These are phyloP conservation scores for Trigoniulus corallinus DNA, from an alignment of 1,140 invertebrate genomes.

Conservation along the genomic window DNA sequence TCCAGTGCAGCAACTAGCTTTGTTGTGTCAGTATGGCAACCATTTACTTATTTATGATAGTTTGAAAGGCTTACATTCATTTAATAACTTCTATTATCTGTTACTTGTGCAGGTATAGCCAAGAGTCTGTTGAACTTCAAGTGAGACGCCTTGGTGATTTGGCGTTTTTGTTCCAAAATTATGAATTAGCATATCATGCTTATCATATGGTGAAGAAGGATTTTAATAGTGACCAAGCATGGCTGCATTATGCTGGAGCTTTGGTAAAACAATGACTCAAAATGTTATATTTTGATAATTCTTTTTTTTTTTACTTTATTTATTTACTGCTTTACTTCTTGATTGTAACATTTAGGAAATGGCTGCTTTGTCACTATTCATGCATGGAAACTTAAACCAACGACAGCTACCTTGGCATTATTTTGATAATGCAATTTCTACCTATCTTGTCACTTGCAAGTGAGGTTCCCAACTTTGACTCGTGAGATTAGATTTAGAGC, in stretches of 20 bases:
- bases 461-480: conserved; percentile 24
- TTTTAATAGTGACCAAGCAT: conserved; percentile 88
- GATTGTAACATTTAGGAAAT: conserved; percentile 44
- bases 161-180: conserved; percentile 91
- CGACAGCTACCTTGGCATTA: conserved; percentile 47
- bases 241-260: conserved; percentile 90
- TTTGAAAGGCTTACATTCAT: not conserved
- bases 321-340: not conserved
- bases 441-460: conserved; percentile 77
- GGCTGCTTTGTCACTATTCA: conserved; percentile 80
- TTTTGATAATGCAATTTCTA: conserved; percentile 81
- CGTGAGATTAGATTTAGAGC: too few species aligned
- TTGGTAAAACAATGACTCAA: too few species aligned
- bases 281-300: conserved; percentile 7
- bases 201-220: conserved; percentile 94
- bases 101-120: conserved; percentile 45
- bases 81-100: conserved; percentile 2
- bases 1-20: conserved; percentile 43
- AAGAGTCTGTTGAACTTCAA: conserved; percentile 83
- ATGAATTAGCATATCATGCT: conserved; percentile 74
- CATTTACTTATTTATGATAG: conserved; percentile 8
- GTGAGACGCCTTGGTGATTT: conserved; percentile 81
- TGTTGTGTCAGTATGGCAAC: conserved; percentile 51
- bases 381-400: conserved; percentile 47
- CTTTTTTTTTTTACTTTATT: conserved; percentile 13